Conservation (phyloP, 2,888 invertebrate genomes). For the Cantharis flavilabris region DNA sequence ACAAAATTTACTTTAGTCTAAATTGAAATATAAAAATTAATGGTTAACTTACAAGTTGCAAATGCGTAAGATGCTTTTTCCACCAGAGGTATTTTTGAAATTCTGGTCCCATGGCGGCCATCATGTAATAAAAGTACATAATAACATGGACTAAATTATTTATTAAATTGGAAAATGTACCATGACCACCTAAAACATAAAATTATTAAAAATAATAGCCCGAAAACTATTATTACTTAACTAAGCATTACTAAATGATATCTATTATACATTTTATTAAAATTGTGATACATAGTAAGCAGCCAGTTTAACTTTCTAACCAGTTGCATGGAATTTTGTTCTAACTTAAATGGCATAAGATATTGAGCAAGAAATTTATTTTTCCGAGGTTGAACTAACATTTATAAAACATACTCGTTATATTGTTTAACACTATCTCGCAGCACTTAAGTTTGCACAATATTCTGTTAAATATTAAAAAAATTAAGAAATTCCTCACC, state of each 20-base stretch:
- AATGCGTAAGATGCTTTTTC: constrained; percentile 84
- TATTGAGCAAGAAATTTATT: constrained; percentile 17
- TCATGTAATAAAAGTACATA: constrained; percentile 88
- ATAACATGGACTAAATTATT: constrained; percentile 86
- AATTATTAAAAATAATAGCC: neutral
- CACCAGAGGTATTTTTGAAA: constrained; percentile 89
- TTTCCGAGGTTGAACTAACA: constrained; percentile 25
- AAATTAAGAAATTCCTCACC: constrained; percentile 54
- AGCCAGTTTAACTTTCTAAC: constrained; percentile 38
- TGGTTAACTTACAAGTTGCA: constrained; percentile 73
- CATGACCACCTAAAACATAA: constrained; percentile 77
- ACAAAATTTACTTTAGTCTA: neutral
- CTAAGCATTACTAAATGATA: neutral
- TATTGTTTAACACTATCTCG: constrained; percentile 4
- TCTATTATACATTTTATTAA: neutral
- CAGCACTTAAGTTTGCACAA: neutral
- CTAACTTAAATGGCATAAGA: constrained; percentile 34
- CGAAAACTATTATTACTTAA: neutral
- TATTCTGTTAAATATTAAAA: neutral
- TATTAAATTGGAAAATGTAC: constrained; percentile 84
- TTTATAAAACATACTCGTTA: constrained; percentile 15
- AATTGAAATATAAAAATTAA: neutral
- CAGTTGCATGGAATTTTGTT: constrained; percentile 35
- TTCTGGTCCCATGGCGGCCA: constrained; percentile 83
- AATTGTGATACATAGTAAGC: neutral